Evolutionary conservation across 2,888 invertebrate genomes (phyloP).

Genomic region (Apodemia zela): DNA sequence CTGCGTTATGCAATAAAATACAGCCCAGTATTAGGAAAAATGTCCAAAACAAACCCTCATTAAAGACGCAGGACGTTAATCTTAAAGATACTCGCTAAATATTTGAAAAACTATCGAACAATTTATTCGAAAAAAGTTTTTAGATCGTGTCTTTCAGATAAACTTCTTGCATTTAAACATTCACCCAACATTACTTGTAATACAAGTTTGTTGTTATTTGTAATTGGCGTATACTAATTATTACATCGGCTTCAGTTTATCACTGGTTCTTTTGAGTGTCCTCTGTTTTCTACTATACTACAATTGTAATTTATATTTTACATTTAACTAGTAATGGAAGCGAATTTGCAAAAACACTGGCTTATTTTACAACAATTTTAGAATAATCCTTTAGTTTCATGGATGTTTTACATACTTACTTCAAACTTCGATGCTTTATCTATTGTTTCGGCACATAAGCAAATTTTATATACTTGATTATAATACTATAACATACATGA

Average conservation of each 20-base stretch:
- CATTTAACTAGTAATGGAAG: background rate
- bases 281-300: background rate
- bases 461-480: background rate
- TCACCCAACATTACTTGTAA: no score
- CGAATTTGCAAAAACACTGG: background rate
- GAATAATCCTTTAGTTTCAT: background rate
- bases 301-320: no score
- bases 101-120: no score
- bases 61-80: no score
- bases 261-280: background rate
- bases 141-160: background rate
- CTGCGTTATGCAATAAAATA: no score
- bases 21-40: no score
- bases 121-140: no score
- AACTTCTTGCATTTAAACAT: background rate
- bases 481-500: background rate
- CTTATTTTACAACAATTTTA: background rate
- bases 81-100: no score
- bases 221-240: no score
- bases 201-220: no score
- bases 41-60: no score
- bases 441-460: no score
- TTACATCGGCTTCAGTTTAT: background rate
- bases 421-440: background rate
- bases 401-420: background rate